These are phyloP conservation scores for Neelides sp. DNA, from an alignment of 1,140 invertebrate genomes.

Conservation along the genomic window DNA sequence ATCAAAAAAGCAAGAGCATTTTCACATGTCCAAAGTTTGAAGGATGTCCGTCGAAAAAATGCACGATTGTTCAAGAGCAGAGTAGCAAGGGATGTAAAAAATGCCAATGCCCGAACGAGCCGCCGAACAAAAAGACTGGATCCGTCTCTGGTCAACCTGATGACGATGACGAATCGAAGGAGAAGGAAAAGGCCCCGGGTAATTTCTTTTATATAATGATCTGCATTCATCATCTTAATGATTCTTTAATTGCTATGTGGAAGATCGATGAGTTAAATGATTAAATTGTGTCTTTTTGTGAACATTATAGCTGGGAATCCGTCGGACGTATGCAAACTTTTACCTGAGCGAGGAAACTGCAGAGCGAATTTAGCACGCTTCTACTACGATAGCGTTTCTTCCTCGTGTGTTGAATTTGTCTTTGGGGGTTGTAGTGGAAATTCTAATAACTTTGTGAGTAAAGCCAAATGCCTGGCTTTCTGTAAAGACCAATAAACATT, in stretches of 20 bases:
- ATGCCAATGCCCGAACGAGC: too few species aligned
- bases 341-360: constrained; percentile 43
- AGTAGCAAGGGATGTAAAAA: constrained; percentile 19
- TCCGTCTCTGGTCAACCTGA: too few species aligned
- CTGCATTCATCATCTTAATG: neutral
- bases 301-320: constrained; percentile 9
- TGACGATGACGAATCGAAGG: neutral
- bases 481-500: constrained; percentile 39
- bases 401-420: constrained; percentile 47
- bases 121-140: too few species aligned
- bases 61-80: constrained; percentile 16
- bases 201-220: neutral
- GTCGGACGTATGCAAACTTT: constrained; percentile 32
- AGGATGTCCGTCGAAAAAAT: constrained; percentile 23
- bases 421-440: constrained; percentile 56
- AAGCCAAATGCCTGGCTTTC: constrained; percentile 41
- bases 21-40: constrained; percentile 23
- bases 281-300: neutral
- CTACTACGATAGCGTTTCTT: constrained; percentile 42
- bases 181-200: neutral
- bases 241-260: constrained; percentile 1
- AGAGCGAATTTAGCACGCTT: constrained; percentile 45
- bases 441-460: constrained; percentile 48
- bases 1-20: constrained; percentile 1
- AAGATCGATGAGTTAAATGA: neutral